Evolutionary conservation across 2,113 vertebrate species (phyloP), one percentile per base, ranked within the genome.

Genomic region (Eretmochelys imbricata): DNA sequence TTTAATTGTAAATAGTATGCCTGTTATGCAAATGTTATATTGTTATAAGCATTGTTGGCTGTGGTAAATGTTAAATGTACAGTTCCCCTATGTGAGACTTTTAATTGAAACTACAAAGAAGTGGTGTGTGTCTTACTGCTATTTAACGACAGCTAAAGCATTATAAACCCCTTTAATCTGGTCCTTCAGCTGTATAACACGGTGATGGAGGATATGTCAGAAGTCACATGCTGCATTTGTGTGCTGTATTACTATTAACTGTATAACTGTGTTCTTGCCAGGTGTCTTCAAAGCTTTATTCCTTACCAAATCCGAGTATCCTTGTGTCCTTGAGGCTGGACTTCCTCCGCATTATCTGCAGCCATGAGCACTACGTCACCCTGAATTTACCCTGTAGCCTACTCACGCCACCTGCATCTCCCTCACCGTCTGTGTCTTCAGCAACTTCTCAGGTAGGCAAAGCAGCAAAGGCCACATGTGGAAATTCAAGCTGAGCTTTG

Each of bases 291-390:
- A 99, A 99, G 97, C 97, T 99, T 84, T 99, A 99, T 75, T 96
- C 99, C 53, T 97, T 99, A 90, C 97, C 99, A 96, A 99, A 99
- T 93, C 99, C 99, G 80, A 99, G 99, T 82, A 98, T 97, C 87
- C 89, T 99, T 96, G 99, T 98, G n/a, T 99, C 99, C 51, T 93
- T 99, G 97, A 98, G 98, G 96, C 97, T 99, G 86, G 99, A 99
- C 96, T 99, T 99, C 96, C 98, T 99, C 90, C 98, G 99, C 93
- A 99, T 99, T 31, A 95, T 99, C 83, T 99, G 99, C 95, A 99
- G 99, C 96, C 99, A 99, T 0, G 99, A 99, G 89, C 99, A 99
- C 96, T 99, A 99, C 0, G 99, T 99, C 89, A 99, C 99, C n/a
- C 97, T 99, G 78, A 99, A 99, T 89, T 98, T 99, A 89, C 99